Base-by-base conservation (phyloP, 2,888 invertebrate species). In the Sympetrum striolatum region DNA sequence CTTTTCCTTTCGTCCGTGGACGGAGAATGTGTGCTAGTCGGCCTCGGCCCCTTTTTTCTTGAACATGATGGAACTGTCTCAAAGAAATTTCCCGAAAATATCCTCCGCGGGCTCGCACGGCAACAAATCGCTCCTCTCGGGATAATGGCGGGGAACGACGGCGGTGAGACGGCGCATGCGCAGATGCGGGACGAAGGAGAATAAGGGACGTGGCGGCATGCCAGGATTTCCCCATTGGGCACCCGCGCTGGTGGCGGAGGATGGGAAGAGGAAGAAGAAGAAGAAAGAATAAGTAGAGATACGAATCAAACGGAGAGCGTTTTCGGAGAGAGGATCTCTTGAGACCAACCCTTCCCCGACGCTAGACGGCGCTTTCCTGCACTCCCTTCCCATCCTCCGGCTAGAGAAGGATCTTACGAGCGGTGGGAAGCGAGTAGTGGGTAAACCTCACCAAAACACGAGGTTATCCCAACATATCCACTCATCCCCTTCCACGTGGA, bases 11-110 rank as follows among this genome's bases (percentile, higher is more conserved):
- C 60, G 8, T 35, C 58, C 6, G 1, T 35, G 18, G 60, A 35
- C 35, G 86, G 60, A 64, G 60, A 86, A 86, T 86, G 86, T 64
- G 86, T 39, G 37, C 39, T n/a, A 86, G 86, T 60, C 86, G 86
- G 60, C 86, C 86, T 86, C 58, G 86, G 86, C 86, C 86, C 58
- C 86, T 60, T 86, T 86, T 53, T 60, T 60, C 58, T 60, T 86
- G n/a, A 86, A 64, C 86, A 64, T 86, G 86, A 86, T 86, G 86
- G 86, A 86, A 86, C 82, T 82, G 86, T 86, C 86, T 86, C 86
- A 64, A 86, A 86, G 86, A 86, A 86, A 86, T 86, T 86, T 64
- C 86, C 86, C 86, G 86, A 86, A 73, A 86, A 86, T 86, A 86
- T 86, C 86, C 35, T 35, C 18, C 48, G 53, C 31, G 53, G 18